Evolutionary conservation across 35 echinoderm and acorn worm species (phyloP), one percentile per base, ranked within the genome.

Genomic region (Holothuria glaberrima): DNA sequence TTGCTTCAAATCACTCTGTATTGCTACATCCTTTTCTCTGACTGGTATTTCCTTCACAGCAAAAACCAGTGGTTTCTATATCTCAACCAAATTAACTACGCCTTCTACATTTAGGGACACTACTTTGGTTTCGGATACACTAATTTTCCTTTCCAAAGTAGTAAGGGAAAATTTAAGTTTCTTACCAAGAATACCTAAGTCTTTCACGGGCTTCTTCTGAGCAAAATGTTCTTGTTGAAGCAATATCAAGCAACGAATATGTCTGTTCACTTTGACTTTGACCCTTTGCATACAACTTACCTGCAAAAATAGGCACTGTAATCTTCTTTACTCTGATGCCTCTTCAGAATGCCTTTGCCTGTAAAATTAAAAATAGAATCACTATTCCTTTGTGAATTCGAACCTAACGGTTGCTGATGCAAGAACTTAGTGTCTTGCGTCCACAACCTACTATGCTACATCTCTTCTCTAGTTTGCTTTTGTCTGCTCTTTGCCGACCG

Each of bases 181-280:
- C 29, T 80, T 52, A 26, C 86, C n/a, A n/a, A n/a, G n/a, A n/a
- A n/a, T n/a, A n/a, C n/a, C n/a, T n/a, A n/a, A n/a, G n/a, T n/a
- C n/a, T 12, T 48, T 31, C 3, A 80, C 30, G 7, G 85, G 30
- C 12, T 73, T n/a, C 31, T 48, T 45, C 61, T n/a, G 77, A 50
- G 38, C 76, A 94, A 85, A 94, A 94, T 25, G 64, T 75, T 19
- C 62, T 82, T 1, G 92, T 94, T 2, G 92, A 94, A 19, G 60
- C 92, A 83, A 20, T 85, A 67, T 94, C 87, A 32, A 94, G 77
- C 22, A 94, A 57, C 4, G 86, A 87, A 60, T 90, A 94, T 17
- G 83, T 86, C 24, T 21, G 19, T 36, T 67, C 63, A 65, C 58
- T 38, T 2, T 14, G 6, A 44, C 34, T 68, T 24, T 20, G 16